phyloP scores from a whole-genome alignment of 1,140 invertebrate genomes.

The Drosophila punjabiensis region DNA sequence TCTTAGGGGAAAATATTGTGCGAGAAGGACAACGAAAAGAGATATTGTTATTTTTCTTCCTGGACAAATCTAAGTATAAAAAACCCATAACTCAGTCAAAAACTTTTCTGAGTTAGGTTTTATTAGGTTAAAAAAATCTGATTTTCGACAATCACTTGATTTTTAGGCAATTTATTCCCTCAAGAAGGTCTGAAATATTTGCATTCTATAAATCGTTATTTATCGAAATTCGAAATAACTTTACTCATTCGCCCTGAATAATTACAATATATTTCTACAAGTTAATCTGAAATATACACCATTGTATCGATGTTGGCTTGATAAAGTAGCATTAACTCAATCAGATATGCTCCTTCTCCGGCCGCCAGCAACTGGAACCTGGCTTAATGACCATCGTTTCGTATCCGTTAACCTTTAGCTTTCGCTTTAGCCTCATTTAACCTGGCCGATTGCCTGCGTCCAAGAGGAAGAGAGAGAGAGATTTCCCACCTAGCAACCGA shows the following conservation, averaged over 20 bases:
- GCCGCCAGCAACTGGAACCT: constrained; percentile 1
- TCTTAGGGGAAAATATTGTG: neutral
- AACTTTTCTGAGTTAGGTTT: too few relatives aligned
- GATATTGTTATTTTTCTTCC: neutral
- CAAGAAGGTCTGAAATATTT: too few relatives aligned
- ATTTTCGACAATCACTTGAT: too few relatives aligned
- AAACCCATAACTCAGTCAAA: too few relatives aligned
- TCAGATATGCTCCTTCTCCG: constrained; percentile 6
- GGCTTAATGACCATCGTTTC: constrained; percentile 58
- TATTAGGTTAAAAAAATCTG: too few relatives aligned
- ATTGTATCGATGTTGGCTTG: constrained; percentile 1
- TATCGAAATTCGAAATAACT: neutral
- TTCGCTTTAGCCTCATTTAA: constrained; percentile 65
- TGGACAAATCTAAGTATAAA: too few relatives aligned
- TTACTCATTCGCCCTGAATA: neutral
- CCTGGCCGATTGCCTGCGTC: constrained; percentile 51
- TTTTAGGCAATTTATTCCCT: too few relatives aligned
- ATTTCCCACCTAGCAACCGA: constrained; percentile 43
- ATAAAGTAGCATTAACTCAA: constrained; percentile 19
- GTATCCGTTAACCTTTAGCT: constrained; percentile 69
- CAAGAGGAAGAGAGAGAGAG: constrained; percentile 1
- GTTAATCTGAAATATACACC: too few relatives aligned
- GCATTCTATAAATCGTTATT: too few relatives aligned
- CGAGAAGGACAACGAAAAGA: fast-evolving
- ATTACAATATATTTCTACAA: neutral